Conservation (phyloP, 2,113 vertebrate species). For the Nothoprocta pentlandii region DNA sequence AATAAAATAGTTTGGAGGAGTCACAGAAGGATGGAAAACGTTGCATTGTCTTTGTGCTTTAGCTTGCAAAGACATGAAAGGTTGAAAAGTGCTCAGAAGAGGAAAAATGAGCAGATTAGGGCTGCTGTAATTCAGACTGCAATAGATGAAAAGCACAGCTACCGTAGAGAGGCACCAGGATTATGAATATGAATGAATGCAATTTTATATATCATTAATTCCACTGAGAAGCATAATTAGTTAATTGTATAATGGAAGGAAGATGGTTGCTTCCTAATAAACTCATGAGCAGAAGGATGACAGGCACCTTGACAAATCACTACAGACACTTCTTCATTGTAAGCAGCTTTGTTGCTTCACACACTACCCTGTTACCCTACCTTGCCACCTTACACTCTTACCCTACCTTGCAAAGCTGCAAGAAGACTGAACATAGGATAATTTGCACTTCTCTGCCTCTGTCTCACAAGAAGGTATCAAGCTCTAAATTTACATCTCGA, state of each 20-base stretch:
- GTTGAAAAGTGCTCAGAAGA: not conserved
- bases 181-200: slow-evolving; percentile 9
- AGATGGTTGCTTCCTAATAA: not conserved
- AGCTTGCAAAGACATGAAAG: slow-evolving; percentile 1
- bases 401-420: not conserved
- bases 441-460: not conserved
- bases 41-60: not conserved
- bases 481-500: not conserved
- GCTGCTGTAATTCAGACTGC: not conserved
- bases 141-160: not conserved
- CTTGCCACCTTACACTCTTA: not conserved
- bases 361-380: not conserved
- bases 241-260: not conserved
- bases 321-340: not conserved
- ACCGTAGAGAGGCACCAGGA: not conserved
- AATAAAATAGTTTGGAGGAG: slow-evolving; percentile 1
- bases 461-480: not conserved
- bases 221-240: not conserved
- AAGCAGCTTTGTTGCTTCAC: not conserved
- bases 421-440: not conserved
- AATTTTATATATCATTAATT: not conserved
- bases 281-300: not conserved
- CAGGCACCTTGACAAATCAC: not conserved
- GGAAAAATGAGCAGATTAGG: not conserved
- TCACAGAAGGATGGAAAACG: not conserved